Evolutionary conservation across 2,888 invertebrate genomes (phyloP).

Genomic region (Noctuana brunneofusca): DNA sequence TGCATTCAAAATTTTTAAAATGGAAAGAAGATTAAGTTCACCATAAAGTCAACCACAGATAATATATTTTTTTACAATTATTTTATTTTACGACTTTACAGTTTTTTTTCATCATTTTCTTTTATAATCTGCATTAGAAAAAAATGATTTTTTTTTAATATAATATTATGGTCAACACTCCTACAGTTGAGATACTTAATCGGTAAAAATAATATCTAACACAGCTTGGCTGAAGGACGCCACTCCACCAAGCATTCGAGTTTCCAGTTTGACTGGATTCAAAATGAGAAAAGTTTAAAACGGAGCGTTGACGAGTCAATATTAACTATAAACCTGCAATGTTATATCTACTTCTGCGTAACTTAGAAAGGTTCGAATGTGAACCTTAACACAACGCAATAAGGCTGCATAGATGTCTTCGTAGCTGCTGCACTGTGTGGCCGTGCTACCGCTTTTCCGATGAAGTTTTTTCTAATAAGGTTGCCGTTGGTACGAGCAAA

Average conservation of each 20-base stretch:
- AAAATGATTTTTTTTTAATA: no score
- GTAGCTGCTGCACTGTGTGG: slow-evolving; percentile 3
- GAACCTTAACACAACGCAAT: slow-evolving; percentile 30
- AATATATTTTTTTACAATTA: no score
- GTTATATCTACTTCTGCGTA: slow-evolving; percentile 43
- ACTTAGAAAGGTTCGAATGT: slow-evolving; percentile 31
- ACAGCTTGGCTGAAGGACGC: slow-evolving; percentile 43
- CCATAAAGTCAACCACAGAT: no score
- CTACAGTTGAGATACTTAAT: slow-evolving; percentile 23
- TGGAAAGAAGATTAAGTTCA: no score
- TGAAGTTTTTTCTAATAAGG: slow-evolving; percentile 77
- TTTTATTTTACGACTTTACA: no score
- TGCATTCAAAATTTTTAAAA: no score
- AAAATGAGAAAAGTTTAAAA: slow-evolving; percentile 80
- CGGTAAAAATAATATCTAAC: slow-evolving; percentile 46
- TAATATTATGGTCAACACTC: background rate
- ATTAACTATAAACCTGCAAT: slow-evolving; percentile 69
- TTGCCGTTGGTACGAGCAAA: slow-evolving; percentile 42
- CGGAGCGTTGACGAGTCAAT: slow-evolving; percentile 79
- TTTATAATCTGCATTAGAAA: no score
- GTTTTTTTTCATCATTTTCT: no score
- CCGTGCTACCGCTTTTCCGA: slow-evolving; percentile 55
- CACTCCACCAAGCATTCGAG: slow-evolving; percentile 44
- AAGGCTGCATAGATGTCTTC: slow-evolving; percentile 4
- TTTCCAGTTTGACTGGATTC: slow-evolving; percentile 63